Percentiles rank a stretch among this genome's conserved stretches.
phyloP scores from a whole-genome alignment of 2,797 vertebrate species.

The Notolepis coatsorum region DNA sequence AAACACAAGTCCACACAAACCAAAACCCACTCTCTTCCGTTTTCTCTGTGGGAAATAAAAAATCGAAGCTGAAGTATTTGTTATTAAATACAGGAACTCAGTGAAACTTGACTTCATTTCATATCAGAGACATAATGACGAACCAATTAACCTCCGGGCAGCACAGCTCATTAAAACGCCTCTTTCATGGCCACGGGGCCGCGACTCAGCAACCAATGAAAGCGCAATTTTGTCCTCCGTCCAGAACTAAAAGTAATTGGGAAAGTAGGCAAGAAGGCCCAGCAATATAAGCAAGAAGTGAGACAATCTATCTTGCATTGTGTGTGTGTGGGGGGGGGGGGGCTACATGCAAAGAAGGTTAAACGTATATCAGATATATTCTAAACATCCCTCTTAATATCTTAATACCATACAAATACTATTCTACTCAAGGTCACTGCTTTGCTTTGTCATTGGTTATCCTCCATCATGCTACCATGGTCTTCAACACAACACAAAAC shows the following conservation, averaged over 20 bases:
- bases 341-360: too few relatives aligned
- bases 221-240: constrained; percentile 84
- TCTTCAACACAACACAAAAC: constrained; percentile 4
- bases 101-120: constrained; percentile 85
- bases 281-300: constrained; percentile 77
- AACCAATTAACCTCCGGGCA: constrained; percentile 88
- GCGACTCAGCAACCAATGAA: constrained; percentile 83
- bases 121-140: constrained; percentile 80
- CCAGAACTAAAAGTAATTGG: constrained; percentile 85
- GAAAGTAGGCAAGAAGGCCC: constrained; percentile 81
- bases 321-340: constrained; percentile 68
- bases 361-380: too few relatives aligned
- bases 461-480: constrained; percentile 19
- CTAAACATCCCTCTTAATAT: too few relatives aligned
- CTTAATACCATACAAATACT: too few relatives aligned
- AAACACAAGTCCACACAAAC: constrained; percentile 48
- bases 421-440: constrained; percentile 55
- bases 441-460: constrained; percentile 32
- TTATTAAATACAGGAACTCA: constrained; percentile 83
- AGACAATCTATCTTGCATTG: constrained; percentile 72
- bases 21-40: constrained; percentile 25
- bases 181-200: constrained; percentile 83
- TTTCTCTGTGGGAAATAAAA: constrained; percentile 65
- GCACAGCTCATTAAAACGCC: constrained; percentile 85
- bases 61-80: constrained; percentile 85